Evolutionary conservation across 2,113 vertebrate species (phyloP), one percentile per base, ranked within the genome.

Genomic region (Clupea harengus): DNA sequence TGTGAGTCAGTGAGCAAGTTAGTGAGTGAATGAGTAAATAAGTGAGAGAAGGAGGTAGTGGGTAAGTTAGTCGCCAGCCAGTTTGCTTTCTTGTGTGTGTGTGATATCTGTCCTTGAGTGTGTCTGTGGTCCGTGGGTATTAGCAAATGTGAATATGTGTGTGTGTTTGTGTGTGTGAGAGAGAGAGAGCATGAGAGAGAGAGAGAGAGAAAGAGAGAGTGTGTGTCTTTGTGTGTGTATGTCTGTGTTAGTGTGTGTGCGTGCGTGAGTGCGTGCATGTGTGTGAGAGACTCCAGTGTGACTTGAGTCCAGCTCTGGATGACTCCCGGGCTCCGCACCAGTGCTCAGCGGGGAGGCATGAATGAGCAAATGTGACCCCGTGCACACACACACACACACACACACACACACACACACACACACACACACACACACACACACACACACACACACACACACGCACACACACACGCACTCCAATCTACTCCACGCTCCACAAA

Each of bases 361-460:
- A 72, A 78, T 78, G 72, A 78, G 72, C 25, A 78, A 78, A 78
- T 78, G 72, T 78, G 72, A 78, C 72, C 72, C 72, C 25, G 28
- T n/a, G 2, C 86, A 84, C 72, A 75, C 46, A 67, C n/a, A 11
- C 5, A 13, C 25, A 39, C 67, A 39, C 25, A 72, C 64, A 72
- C 60, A n/a, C 60, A 25, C 60, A 57, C 9, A 57, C 54, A 17
- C 15, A 17, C 54, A 17, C 54, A 60, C 18, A 60, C 18, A 60
- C 54, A 20, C 54, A 60, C 54, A 60, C 54, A n/a, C 18, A 22
- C 54, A 60, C 54, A 60, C 54, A 60, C 54, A n/a, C 54, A 60
- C 54, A 60, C 54, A 67, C 25, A 10, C 64, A 67, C 22, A 67
- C 64, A 28, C n/a, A 28, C 64, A 67, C 22, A 67, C 25, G 25